Conservation (phyloP, 2,797 vertebrate species). For the Molossus alvarezi region DNA sequence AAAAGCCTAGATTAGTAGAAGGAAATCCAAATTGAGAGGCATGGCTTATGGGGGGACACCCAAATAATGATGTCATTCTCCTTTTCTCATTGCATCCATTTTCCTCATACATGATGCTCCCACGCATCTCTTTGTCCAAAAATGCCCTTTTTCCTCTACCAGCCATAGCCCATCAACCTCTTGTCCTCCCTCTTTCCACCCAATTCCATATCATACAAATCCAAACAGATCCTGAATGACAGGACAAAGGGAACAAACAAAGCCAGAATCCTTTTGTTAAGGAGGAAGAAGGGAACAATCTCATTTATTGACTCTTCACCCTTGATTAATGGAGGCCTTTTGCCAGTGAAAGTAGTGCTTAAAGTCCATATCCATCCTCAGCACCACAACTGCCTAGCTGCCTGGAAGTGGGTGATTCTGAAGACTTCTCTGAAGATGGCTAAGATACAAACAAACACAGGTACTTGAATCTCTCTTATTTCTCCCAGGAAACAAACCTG, state of each 20-base stretch:
- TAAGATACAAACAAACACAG: not conserved
- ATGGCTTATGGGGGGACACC: not conserved
- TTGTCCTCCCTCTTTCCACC: not conserved
- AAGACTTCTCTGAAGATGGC: not conserved
- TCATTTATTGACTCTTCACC: not conserved
- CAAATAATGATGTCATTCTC: not conserved
- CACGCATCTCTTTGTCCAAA: not conserved
- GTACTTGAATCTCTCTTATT: not conserved
- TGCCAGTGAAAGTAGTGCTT: not conserved
- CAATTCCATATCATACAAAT: not conserved
- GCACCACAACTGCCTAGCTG: not conserved
- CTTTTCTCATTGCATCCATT: not conserved
- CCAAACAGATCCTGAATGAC: not conserved
- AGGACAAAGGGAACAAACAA: not conserved
- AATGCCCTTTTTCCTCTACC: not conserved
- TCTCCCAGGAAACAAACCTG: not conserved
- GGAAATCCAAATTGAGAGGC: constrained; percentile 88
- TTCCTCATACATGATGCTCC: not conserved
- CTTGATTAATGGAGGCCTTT: not conserved
- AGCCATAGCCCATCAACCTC: not conserved
- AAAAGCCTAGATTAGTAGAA: not conserved
- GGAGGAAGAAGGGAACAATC: not conserved
- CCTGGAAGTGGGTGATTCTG: not conserved
- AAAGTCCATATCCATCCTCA: not conserved
- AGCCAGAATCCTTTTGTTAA: not conserved